phyloP scores from a whole-genome alignment of 2,888 invertebrate species.

The Lasioglossum villosulum region DNA sequence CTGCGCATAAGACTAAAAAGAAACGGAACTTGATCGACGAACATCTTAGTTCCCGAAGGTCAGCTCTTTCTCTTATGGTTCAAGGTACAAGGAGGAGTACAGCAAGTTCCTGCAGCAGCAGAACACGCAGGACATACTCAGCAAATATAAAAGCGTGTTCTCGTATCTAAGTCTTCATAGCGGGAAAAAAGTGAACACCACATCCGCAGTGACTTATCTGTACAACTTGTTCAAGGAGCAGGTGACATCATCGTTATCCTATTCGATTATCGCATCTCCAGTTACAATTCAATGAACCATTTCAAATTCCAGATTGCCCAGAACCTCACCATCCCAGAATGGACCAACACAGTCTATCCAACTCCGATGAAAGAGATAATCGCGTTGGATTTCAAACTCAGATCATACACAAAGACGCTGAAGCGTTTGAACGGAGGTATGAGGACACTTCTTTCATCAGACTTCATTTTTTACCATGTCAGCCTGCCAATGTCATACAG shows the following conservation, averaged over 20 bases:
- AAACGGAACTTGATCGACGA: not conserved
- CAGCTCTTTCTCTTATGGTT: constrained; percentile 27
- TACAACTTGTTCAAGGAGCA: constrained; percentile 83
- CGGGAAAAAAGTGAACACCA: constrained; percentile 78
- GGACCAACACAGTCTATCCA: constrained; percentile 83
- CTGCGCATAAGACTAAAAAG: not conserved
- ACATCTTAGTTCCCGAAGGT: not conserved
- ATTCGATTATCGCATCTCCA: not conserved
- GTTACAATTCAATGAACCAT: not conserved
- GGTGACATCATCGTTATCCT: constrained; percentile 68
- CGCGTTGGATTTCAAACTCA: constrained; percentile 82
- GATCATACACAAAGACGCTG: constrained; percentile 81
- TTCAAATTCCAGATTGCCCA: constrained; percentile 73
- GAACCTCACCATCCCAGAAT: constrained; percentile 83
- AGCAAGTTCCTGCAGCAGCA: constrained; percentile 65
- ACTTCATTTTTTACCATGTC: not conserved
- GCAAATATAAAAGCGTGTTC: constrained; percentile 82
- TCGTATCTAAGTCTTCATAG: constrained; percentile 82
- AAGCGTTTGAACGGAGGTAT: constrained; percentile 83
- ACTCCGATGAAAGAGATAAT: constrained; percentile 81
- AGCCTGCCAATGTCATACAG: not conserved
- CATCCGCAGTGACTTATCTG: constrained; percentile 80
- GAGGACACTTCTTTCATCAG: not conserved
- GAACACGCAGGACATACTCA: constrained; percentile 77
- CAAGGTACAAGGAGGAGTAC: constrained; percentile 78